These are phyloP conservation scores for Drosophila serrata DNA, from an alignment of 1,140 invertebrate genomes.

Conservation along the genomic window DNA sequence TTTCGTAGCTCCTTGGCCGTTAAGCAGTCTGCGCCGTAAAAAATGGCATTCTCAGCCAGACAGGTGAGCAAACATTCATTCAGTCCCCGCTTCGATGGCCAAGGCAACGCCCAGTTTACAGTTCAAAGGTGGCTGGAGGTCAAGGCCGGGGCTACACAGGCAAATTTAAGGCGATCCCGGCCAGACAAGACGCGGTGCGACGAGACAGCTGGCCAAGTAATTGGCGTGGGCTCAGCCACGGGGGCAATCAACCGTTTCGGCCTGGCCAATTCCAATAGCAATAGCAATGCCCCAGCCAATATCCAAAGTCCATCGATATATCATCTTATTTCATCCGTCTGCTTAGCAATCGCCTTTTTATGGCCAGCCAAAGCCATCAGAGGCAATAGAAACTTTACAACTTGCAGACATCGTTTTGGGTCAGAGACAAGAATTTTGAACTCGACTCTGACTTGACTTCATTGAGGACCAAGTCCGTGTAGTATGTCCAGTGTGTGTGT, in stretches of 20 bases:
- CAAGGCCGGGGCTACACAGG: slow-evolving; percentile 48
- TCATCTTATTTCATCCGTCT: slow-evolving; percentile 43
- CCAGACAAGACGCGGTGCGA: slow-evolving; percentile 10
- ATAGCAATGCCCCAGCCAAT: slow-evolving; percentile 8
- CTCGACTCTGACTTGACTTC: slow-evolving; percentile 64
- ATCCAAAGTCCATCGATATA: slow-evolving; percentile 33
- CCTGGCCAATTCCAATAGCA: slow-evolving; percentile 25
- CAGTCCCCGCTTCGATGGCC: slow-evolving; percentile 12
- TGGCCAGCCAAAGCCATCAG: slow-evolving; percentile 40
- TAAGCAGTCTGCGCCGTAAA: slow-evolving; percentile 23
- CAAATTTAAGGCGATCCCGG: slow-evolving; percentile 25
- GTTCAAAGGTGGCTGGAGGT: slow-evolving; percentile 68
- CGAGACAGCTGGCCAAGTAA: slow-evolving; percentile 34
- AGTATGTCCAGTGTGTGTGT: slow-evolving; percentile 7
- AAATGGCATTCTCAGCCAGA: slow-evolving; percentile 19
- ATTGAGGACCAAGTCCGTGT: slow-evolving; percentile 21
- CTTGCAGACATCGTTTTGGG: slow-evolving; percentile 51
- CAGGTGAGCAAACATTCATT: slow-evolving; percentile 29
- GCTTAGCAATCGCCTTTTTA: slow-evolving; percentile 44
- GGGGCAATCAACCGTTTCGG: slow-evolving; percentile 20
- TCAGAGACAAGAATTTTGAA: slow-evolving; percentile 62
- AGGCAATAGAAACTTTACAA: slow-evolving; percentile 61
- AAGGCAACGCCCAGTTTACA: slow-evolving; percentile 45
- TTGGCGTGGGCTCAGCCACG: slow-evolving; percentile 45
- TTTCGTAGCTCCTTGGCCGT: slow-evolving; percentile 2